These are phyloP conservation scores for Saguinus imperator DNA, from an alignment of 2,113 vertebrate genomes.

Conservation along the genomic window DNA sequence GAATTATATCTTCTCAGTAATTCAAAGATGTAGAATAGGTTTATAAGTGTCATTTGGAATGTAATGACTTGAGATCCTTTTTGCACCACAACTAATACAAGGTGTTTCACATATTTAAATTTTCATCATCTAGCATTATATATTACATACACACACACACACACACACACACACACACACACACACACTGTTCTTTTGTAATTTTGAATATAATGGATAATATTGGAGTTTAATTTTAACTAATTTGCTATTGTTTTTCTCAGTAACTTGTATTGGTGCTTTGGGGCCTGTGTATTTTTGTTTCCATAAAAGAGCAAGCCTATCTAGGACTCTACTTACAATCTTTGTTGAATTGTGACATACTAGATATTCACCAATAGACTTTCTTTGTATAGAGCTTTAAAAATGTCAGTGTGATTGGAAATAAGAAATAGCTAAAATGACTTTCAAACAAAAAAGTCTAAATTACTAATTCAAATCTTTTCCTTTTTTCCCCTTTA, in stretches of 20 bases:
- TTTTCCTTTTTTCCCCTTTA: neutral
- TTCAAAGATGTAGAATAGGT: neutral
- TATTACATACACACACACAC: too few relatives aligned
- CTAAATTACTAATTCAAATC: neutral
- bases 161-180: too few relatives aligned
- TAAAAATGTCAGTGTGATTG: neutral
- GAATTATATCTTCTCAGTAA: neutral
- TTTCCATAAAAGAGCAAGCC: neutral
- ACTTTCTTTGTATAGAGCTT: neutral
- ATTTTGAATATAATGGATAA: neutral
- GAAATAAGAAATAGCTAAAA: slow-evolving; percentile 6
- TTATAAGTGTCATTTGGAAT: neutral
- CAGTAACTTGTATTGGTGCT: neutral
- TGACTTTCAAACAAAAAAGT: slow-evolving; percentile 9
- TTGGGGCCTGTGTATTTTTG: neutral
- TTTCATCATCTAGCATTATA: neutral
- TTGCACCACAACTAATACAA: neutral
- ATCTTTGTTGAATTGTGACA: slow-evolving; percentile 12
- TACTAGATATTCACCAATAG: neutral
- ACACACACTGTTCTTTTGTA: neutral
- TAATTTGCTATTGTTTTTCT: neutral
- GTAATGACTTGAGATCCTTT: neutral
- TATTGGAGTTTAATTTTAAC: neutral
- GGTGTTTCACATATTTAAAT: neutral
- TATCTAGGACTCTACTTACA: neutral